These are phyloP conservation scores for Pseudomyrmex concolor DNA, from an alignment of 1,140 invertebrate genomes.

Conservation along the genomic window DNA sequence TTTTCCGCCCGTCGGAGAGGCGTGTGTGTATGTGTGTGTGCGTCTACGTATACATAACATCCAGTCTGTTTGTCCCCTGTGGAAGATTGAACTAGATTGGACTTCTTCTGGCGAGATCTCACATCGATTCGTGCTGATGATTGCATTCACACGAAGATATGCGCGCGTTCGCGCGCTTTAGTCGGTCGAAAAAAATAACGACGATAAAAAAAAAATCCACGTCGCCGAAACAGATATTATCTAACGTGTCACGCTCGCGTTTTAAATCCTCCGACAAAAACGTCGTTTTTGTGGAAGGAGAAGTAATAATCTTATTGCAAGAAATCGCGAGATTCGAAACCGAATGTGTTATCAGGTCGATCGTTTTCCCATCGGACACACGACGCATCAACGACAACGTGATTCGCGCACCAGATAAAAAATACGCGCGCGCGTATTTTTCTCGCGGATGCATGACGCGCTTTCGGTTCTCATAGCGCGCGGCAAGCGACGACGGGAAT, in stretches of 20 bases:
- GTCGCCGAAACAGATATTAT: neutral
- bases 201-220: neutral
- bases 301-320: neutral
- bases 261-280: too few species aligned
- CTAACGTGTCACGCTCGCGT: too few species aligned
- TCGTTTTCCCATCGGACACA: neutral
- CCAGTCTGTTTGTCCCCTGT: neutral
- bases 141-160: neutral
- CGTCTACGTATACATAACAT: neutral
- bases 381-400: neutral
- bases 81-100: neutral
- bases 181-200: neutral
- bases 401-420: neutral
- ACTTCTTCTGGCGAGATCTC: neutral
- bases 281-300: neutral
- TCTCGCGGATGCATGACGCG: slow-evolving; percentile 13
- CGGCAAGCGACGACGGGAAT: neutral
- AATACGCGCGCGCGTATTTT: neutral
- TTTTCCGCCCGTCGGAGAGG: slow-evolving; percentile 29
- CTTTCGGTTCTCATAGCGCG: slow-evolving; percentile 13
- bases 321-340: neutral
- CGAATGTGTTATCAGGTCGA: neutral
- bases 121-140: neutral
- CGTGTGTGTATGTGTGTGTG: neutral
- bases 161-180: neutral